Conservation (phyloP, 2,113 vertebrate genomes). For the Haplotaxodon microlepis region DNA sequence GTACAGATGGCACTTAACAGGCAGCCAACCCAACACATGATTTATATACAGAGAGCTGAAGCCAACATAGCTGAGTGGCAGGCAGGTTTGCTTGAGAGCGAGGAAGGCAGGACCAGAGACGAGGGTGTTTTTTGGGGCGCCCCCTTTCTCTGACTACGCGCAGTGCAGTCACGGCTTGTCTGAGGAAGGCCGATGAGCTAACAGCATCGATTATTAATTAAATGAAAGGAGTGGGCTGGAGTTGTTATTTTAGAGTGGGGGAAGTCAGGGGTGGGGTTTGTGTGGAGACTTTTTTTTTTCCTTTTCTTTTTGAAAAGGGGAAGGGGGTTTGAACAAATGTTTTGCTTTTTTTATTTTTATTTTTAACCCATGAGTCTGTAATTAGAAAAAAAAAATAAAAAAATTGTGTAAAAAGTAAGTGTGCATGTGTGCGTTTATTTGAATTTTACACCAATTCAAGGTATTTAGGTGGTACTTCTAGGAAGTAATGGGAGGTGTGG, state of each 20-base stretch:
- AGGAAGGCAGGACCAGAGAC: conserved; percentile 60
- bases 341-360: conserved; percentile 75
- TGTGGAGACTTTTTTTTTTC: conserved; percentile 44
- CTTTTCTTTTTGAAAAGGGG: conserved; percentile 36
- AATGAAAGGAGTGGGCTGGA: conserved; percentile 48
- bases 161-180: conserved; percentile 67
- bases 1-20: conserved; percentile 34
- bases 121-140: conserved; percentile 39
- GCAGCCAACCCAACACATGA: conserved; percentile 56
- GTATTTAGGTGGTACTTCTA: background rate
- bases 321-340: conserved; percentile 58
- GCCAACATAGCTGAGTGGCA: conserved; percentile 49
- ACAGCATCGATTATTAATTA: conserved; percentile 54
- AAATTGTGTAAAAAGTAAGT: conserved; percentile 75
- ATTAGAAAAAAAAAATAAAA: conserved; percentile 73
- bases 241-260: conserved; percentile 58
- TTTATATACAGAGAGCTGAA: conserved; percentile 58
- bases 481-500: background rate
- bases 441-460: background rate
- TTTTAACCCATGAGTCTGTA: conserved; percentile 81
- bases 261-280: conserved; percentile 42
- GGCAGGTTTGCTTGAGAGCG: conserved; percentile 51
- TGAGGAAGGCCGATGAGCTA: conserved; percentile 48
- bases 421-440: background rate
- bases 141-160: conserved; percentile 51